Percentiles rank a stretch among this genome's conserved stretches.
These are phyloP conservation scores for Cephus pygmeus DNA, from an alignment of 2,888 invertebrate genomes.

Conservation along the genomic window DNA sequence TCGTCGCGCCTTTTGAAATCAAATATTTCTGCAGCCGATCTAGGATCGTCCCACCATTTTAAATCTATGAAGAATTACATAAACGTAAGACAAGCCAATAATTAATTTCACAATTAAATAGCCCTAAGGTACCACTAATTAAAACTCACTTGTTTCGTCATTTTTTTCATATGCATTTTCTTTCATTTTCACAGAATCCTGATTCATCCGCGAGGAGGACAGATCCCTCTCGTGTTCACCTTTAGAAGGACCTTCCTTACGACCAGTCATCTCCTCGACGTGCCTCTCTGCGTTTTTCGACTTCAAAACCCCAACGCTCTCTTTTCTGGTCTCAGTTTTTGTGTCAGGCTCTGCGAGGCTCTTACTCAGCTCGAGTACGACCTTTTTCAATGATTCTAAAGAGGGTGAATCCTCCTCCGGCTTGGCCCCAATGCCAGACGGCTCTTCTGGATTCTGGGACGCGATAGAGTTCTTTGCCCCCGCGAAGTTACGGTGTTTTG, in stretches of 20 bases:
- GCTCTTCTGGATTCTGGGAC: not conserved
- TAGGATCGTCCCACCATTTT: constrained; percentile 22
- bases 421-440: not conserved
- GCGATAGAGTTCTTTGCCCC: not conserved
- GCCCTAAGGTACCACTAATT: constrained; percentile 1
- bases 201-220: not conserved
- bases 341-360: constrained; percentile 29
- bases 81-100: constrained; percentile 4
- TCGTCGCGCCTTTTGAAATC: constrained; percentile 19
- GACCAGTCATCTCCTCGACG: constrained; percentile 8
- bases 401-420: constrained; percentile 17
- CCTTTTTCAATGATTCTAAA: constrained; percentile 43
- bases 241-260: constrained; percentile 15
- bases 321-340: not conserved
- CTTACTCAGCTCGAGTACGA: constrained; percentile 38
- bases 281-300: constrained; percentile 13
- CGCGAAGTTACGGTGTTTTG: not conserved
- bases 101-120: constrained; percentile 10
- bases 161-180: not conserved
- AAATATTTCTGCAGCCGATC: constrained; percentile 14
- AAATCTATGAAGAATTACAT: constrained; percentile 5
- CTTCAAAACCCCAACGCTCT: not conserved
- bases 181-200: not conserved
- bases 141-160: constrained; percentile 18
- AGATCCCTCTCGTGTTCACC: constrained; percentile 15